phyloP scores from a whole-genome alignment of 1,140 invertebrate species.

The Drosophila auraria region DNA sequence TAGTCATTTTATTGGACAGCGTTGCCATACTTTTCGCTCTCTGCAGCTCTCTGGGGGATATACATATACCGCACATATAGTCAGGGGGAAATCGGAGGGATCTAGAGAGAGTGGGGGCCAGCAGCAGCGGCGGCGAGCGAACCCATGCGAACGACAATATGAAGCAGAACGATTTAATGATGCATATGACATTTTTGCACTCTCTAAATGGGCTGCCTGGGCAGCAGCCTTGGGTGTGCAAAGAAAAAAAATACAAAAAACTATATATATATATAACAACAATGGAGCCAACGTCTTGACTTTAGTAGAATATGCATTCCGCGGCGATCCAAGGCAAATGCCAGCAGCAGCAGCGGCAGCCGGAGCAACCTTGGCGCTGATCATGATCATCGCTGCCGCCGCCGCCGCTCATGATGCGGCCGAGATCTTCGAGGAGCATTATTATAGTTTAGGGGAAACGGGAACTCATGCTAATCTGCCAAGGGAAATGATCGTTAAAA shows the following conservation, averaged over 20 bases:
- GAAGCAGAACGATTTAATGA: conserved; percentile 84
- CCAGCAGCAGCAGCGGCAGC: conserved; percentile 39
- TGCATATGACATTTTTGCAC: conserved; percentile 85
- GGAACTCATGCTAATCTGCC: conserved; percentile 31
- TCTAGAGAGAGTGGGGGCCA: background rate
- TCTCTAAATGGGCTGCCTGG: conserved; percentile 78
- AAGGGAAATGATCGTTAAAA: conserved; percentile 38
- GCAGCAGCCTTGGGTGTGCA: conserved; percentile 53
- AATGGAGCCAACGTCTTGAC: conserved; percentile 57
- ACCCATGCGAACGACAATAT: conserved; percentile 76
- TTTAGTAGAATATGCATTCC: conserved; percentile 58
- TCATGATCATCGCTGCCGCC: conserved; percentile 38
- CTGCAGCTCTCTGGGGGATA: conserved; percentile 34
- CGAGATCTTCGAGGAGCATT: conserved; percentile 15
- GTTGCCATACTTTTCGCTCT: conserved; percentile 76
- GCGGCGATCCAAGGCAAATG: conserved; percentile 61
- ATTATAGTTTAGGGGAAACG: conserved; percentile 28
- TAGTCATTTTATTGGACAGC: conserved; percentile 79
- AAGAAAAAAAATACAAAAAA: conserved; percentile 17
- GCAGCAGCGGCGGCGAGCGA: conserved; percentile 18
- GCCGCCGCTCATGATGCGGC: conserved; percentile 11
- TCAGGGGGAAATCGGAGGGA: conserved; percentile 13
- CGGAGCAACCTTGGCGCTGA: conserved; percentile 59
- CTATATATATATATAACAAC: conserved; percentile 32
- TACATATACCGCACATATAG: conserved; percentile 15